Evolutionary conservation across 2,888 invertebrate species (phyloP).

Genomic region (Phragmatobia fuliginosa): DNA sequence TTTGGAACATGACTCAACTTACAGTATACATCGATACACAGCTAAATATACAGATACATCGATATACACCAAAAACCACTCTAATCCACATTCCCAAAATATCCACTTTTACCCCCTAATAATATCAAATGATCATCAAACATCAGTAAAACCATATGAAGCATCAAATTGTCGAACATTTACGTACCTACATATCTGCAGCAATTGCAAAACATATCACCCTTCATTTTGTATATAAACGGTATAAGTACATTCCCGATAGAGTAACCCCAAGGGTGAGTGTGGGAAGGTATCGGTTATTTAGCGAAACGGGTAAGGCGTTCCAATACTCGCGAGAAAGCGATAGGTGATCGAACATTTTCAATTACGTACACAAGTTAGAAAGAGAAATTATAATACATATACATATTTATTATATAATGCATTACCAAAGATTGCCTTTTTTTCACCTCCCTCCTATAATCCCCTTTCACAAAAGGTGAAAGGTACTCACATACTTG

Average conservation of each 20-base stretch:
- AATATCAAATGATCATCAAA: constrained; percentile 3
- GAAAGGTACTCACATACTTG: no score
- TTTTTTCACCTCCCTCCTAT: no score
- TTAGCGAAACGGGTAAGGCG: constrained; percentile 27
- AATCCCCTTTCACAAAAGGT: no score
- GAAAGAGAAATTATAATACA: background rate
- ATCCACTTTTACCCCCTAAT: background rate
- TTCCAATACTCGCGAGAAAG: background rate
- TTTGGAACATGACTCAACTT: background rate
- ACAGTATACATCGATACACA: no score
- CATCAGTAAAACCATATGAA: constrained; percentile 2
- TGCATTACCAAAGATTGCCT: no score
- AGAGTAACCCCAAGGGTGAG: constrained; percentile 33
- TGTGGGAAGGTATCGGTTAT: constrained; percentile 23
- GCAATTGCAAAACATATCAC: constrained; percentile 24
- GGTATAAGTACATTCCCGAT: constrained; percentile 15
- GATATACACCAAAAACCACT: background rate
- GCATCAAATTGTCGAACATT: background rate
- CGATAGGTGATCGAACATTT: background rate
- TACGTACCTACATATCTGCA: constrained; percentile 8
- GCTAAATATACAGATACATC: no score
- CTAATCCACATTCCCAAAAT: background rate
- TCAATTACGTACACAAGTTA: background rate
- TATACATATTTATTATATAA: no score
- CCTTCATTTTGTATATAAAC: constrained; percentile 30